Percentiles rank a stretch among this genome's conserved stretches.
Evolutionary conservation across 2,888 invertebrate species (phyloP).

Genomic region (Ectemnius cavifrons): DNA sequence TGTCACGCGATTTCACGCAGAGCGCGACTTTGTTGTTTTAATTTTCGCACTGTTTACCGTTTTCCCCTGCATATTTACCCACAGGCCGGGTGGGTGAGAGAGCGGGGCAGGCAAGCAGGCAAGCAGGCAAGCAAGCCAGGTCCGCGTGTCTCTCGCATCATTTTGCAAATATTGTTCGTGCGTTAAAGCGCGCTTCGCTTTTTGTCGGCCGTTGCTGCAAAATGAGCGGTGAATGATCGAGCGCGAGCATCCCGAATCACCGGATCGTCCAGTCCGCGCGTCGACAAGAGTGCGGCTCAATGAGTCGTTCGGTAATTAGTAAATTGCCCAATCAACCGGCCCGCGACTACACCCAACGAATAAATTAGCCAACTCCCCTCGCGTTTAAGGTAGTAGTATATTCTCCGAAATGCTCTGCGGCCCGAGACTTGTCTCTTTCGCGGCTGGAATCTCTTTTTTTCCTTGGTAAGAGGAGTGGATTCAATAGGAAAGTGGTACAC

Average conservation of each 20-base stretch:
- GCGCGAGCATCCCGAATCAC: slow-evolving; percentile 1
- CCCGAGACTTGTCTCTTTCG: background rate
- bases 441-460: too few relatives aligned
- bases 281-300: slow-evolving; percentile 40
- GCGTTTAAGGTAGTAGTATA: too few relatives aligned
- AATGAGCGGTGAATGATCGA: slow-evolving; percentile 5
- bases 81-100: slow-evolving; percentile 27
- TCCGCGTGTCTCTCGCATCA: slow-evolving; percentile 51
- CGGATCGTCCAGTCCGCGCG: slow-evolving; percentile 17
- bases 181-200: slow-evolving; percentile 46
- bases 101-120: too few relatives aligned
- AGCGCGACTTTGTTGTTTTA: slow-evolving; percentile 55
- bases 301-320: slow-evolving; percentile 66
- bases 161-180: slow-evolving; percentile 60
- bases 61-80: slow-evolving; percentile 47
- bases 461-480: too few relatives aligned
- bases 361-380: slow-evolving; percentile 57
- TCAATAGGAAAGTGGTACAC: too few relatives aligned
- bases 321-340: slow-evolving; percentile 64
- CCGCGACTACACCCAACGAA: slow-evolving; percentile 55
- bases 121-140: slow-evolving; percentile 32
- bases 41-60: slow-evolving; percentile 53
- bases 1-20: background rate
- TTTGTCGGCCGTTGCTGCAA: background rate
- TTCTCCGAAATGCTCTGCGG: slow-evolving; percentile 24